These are phyloP conservation scores for Urocynchramus pylzowi DNA, from an alignment of 2,113 vertebrate genomes.

Conservation along the genomic window DNA sequence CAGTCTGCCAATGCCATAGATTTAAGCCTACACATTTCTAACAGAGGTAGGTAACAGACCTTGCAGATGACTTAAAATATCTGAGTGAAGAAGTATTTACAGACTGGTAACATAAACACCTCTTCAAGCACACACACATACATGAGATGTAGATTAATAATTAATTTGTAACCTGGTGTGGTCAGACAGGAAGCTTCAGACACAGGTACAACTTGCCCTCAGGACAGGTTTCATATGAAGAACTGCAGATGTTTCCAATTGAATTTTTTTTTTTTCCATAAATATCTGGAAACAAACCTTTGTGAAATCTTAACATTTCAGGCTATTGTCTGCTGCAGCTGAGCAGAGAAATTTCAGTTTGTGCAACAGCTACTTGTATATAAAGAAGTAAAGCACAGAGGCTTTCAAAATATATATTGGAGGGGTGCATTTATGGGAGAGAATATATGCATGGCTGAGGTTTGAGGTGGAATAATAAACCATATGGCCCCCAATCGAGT, in stretches of 20 bases:
- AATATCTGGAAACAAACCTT: background rate
- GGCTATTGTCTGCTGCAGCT: background rate
- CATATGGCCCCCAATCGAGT: slow-evolving; percentile 9
- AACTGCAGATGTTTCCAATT: background rate
- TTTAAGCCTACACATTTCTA: background rate
- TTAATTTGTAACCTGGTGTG: background rate
- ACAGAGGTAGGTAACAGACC: background rate
- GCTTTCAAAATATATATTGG: background rate
- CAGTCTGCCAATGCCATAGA: background rate
- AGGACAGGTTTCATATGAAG: background rate
- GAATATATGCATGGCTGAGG: background rate
- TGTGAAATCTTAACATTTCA: background rate
- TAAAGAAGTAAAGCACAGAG: background rate
- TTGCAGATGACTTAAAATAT: background rate
- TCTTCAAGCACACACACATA: background rate
- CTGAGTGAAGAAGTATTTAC: background rate
- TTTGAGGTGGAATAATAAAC: slow-evolving; percentile 8
- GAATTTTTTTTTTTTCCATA: background rate
- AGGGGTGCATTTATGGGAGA: background rate
- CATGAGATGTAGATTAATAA: background rate
- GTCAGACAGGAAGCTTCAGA: background rate
- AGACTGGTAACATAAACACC: background rate
- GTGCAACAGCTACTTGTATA: background rate
- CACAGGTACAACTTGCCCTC: background rate
- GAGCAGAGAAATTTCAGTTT: background rate